A percentile compares a stretch with the other conserved stretches of the same genome.
Evolutionary conservation across 2,888 invertebrate species (phyloP).

Genomic region (Odontocerum albicorne): DNA sequence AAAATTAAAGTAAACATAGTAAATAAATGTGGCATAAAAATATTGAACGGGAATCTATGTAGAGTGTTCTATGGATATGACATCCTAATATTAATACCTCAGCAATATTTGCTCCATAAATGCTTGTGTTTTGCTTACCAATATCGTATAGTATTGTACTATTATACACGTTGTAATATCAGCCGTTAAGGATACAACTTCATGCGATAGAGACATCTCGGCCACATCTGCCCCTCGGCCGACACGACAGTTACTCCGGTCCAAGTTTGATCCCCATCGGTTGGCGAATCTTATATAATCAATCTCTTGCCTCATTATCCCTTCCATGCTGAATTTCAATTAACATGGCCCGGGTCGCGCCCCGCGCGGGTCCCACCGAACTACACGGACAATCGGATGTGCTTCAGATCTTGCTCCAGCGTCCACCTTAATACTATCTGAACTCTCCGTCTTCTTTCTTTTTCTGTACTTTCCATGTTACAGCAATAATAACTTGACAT

Average conservation of each 20-base stretch:
- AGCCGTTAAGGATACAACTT: too few relatives aligned
- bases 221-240: neutral
- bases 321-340: slow-evolving; percentile 60
- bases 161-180: too few relatives aligned
- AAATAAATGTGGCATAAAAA: too few relatives aligned
- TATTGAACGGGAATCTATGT: too few relatives aligned
- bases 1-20: too few relatives aligned
- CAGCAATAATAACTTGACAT: neutral
- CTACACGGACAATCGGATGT: slow-evolving; percentile 5
- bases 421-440: too few relatives aligned
- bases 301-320: slow-evolving; percentile 49
- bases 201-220: too few relatives aligned
- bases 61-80: too few relatives aligned
- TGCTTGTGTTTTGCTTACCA: too few relatives aligned
- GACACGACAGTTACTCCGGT: neutral
- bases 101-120: too few relatives aligned
- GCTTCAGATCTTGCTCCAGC: neutral
- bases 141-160: too few relatives aligned
- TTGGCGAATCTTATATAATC: slow-evolving; percentile 26
- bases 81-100: too few relatives aligned
- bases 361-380: slow-evolving; percentile 8
- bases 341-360: slow-evolving; percentile 43
- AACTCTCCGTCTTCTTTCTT: neutral
- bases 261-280: neutral
- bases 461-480: neutral